Percentiles rank a stretch among this genome's conserved stretches.
Evolutionary conservation across 2,113 vertebrate genomes (phyloP).

Genomic region (Paratilapia polleni): DNA sequence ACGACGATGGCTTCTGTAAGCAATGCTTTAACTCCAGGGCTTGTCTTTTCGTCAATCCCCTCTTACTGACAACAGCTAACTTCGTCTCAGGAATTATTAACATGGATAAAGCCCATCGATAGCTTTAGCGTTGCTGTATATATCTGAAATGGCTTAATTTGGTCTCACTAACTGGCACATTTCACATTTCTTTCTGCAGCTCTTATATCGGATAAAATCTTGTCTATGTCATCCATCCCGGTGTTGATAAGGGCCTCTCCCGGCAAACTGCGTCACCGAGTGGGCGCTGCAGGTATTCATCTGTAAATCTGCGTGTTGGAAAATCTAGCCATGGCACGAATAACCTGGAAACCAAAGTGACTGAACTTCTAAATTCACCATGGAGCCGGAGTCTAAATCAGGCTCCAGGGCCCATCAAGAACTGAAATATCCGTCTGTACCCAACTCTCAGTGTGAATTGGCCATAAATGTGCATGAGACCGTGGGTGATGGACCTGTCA

Average conservation of each 20-base stretch:
- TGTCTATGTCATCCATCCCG: conserved; percentile 46
- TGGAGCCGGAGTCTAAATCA: conserved; percentile 68
- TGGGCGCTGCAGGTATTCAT: conserved; percentile 75
- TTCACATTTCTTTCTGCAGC: conserved; percentile 40
- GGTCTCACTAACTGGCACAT: conserved; percentile 17
- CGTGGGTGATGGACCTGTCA: conserved; percentile 54
- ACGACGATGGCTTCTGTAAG: background rate
- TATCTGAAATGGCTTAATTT: background rate
- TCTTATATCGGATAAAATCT: conserved; percentile 52
- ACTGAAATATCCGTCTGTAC: conserved; percentile 59
- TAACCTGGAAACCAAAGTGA: conserved; percentile 67
- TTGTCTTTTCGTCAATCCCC: conserved; percentile 29
- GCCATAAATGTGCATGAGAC: conserved; percentile 48
- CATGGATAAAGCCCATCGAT: background rate
- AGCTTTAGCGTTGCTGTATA: background rate
- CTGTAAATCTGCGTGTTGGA: conserved; percentile 55
- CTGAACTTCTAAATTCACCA: conserved; percentile 59
- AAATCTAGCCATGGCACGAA: conserved; percentile 76
- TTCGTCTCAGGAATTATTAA: background rate
- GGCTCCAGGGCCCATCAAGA: conserved; percentile 34
- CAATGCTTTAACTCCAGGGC: conserved; percentile 3
- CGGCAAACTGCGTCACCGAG: conserved; percentile 78
- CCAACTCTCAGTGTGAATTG: conserved; percentile 60
- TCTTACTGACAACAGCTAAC: background rate
- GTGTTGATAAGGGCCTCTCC: conserved; percentile 61